Percentiles rank a stretch among this genome's conserved stretches.
These are phyloP conservation scores for Caenorhabditis sinica DNA, from an alignment of 2,888 invertebrate genomes.

Conservation along the genomic window DNA sequence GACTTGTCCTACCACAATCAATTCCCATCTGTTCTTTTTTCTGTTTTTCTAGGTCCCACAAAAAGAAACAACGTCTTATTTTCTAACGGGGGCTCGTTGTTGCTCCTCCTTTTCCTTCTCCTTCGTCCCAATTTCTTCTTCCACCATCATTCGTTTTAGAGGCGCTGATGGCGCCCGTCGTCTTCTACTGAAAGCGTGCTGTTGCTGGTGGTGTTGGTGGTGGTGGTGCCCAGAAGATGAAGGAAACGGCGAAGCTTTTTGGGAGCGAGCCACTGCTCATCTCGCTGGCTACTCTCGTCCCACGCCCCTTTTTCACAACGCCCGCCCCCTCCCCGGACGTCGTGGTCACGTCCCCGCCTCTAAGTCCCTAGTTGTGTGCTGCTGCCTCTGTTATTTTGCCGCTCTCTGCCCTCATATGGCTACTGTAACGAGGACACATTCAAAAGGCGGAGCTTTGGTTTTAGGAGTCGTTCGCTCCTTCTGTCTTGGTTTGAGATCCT, in stretches of 20 bases:
- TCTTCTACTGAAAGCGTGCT: constrained; percentile 1
- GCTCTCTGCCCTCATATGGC: constrained; percentile 42
- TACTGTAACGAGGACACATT: constrained; percentile 49
- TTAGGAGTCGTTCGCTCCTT: constrained; percentile 24
- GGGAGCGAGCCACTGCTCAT: constrained; percentile 54
- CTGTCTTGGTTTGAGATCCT: background rate
- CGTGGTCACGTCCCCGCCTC: constrained; percentile 44
- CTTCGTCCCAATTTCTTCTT: constrained; percentile 2
- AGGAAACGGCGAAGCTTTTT: constrained; percentile 9
- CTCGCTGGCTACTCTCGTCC: constrained; percentile 53
- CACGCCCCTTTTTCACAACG: constrained; percentile 34
- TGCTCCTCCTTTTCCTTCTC: background rate
- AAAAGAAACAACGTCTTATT: constrained; percentile 19
- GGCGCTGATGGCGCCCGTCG: constrained; percentile 56
- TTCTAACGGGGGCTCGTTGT: constrained; percentile 5
- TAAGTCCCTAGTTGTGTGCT: constrained; percentile 37
- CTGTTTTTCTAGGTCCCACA: constrained; percentile 21
- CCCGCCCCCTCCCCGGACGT: constrained; percentile 26
- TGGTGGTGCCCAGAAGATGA: background rate
- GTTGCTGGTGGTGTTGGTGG: constrained; percentile 35
- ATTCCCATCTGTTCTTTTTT: constrained; percentile 3
- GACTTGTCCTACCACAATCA: background rate
- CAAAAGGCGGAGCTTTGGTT: constrained; percentile 54
- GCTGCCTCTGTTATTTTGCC: constrained; percentile 17
- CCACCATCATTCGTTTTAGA: constrained; percentile 44